These are phyloP conservation scores for Chromis chromis DNA, from an alignment of 2,797 vertebrate species.

Conservation along the genomic window DNA sequence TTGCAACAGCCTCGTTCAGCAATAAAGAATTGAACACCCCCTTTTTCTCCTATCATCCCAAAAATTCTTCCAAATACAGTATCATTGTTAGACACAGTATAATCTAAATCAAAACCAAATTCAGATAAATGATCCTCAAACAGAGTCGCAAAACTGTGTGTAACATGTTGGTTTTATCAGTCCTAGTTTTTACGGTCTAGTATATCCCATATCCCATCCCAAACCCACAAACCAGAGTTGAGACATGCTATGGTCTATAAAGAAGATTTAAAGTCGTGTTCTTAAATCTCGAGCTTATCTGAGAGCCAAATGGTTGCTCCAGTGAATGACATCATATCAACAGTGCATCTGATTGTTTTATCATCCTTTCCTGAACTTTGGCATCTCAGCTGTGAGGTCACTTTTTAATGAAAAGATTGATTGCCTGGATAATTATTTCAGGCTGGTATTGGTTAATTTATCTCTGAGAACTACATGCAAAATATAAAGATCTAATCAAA, in stretches of 20 bases:
- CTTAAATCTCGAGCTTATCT: conserved; percentile 51
- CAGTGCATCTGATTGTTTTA: conserved; percentile 42
- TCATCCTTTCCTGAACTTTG: conserved; percentile 74
- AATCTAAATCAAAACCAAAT: conserved; percentile 40
- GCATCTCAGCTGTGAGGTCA: conserved; percentile 78
- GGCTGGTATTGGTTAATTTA: conserved; percentile 39
- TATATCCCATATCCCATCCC: conserved; percentile 27
- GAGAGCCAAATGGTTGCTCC: conserved; percentile 46
- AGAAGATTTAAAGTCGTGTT: conserved; percentile 48
- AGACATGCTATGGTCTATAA: conserved; percentile 34
- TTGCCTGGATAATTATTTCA: conserved; percentile 54
- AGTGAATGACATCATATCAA: conserved; percentile 59
- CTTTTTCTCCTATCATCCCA: background rate
- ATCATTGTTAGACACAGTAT: conserved; percentile 18
- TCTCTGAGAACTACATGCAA: conserved; percentile 55
- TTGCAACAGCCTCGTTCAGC: conserved; percentile 56
- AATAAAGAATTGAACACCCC: conserved; percentile 33
- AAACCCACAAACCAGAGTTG: conserved; percentile 40
- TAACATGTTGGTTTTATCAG: conserved; percentile 44
- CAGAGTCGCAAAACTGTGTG: conserved; percentile 11
- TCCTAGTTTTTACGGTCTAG: conserved; percentile 18
- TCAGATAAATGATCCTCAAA: conserved; percentile 37
- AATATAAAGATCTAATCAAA: conserved; percentile 36
- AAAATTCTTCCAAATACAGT: conserved; percentile 32
- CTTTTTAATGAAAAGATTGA: conserved; percentile 56